Percentiles rank a stretch among this genome's conserved stretches.
Evolutionary conservation across 2,113 vertebrate species (phyloP).

Genomic region (Laterallus jamaicensis): DNA sequence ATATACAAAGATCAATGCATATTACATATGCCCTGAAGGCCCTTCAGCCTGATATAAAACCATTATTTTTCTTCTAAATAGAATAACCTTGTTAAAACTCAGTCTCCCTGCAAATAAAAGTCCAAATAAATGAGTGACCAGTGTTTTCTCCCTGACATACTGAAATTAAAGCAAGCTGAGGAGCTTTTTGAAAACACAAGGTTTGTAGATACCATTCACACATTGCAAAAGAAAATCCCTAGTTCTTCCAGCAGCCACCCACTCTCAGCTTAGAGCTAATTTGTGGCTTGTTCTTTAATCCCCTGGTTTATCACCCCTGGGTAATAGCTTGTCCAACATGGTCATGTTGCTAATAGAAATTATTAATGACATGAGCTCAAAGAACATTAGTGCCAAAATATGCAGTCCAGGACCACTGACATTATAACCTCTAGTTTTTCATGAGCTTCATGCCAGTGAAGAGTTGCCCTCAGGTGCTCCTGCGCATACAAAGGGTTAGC

Average conservation of each 20-base stretch:
- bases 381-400: neutral
- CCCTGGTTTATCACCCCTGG: neutral
- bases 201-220: neutral
- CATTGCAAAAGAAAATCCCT: neutral
- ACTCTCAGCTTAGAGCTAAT: neutral
- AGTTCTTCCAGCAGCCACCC: neutral
- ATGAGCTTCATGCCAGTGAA: neutral
- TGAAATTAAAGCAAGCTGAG: neutral
- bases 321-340: neutral
- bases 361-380: neutral
- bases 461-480: neutral
- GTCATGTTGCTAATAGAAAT: neutral
- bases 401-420: neutral
- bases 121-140: neutral
- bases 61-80: neutral
- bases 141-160: neutral
- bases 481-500: neutral
- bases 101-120: neutral
- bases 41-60: neutral
- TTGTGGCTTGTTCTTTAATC: neutral
- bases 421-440: neutral
- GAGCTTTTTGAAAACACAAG: neutral
- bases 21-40: neutral
- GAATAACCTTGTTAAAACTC: neutral
- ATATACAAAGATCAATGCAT: neutral